Conservation (phyloP, 2,113 vertebrate genomes). For the Sorex fumeus region DNA sequence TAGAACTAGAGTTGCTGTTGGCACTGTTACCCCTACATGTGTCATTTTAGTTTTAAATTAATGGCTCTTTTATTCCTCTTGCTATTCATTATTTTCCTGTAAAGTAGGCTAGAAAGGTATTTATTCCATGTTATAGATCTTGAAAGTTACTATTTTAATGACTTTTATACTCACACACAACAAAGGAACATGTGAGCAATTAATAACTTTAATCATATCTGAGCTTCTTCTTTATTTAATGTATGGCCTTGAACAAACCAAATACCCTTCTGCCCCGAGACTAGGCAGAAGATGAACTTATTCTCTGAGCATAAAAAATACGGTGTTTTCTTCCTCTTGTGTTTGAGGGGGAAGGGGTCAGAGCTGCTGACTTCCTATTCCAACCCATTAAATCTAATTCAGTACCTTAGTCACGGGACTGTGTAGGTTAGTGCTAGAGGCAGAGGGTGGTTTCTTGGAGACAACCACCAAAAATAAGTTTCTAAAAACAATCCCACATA, state of each 20-base stretch:
- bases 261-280: neutral
- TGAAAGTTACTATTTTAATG: neutral
- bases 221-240: neutral
- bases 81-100: neutral
- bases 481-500: neutral
- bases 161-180: neutral
- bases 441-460: neutral
- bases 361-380: neutral
- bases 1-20: neutral
- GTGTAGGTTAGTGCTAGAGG: neutral
- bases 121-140: neutral
- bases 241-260: neutral
- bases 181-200: constrained; percentile 24
- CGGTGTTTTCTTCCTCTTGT: neutral
- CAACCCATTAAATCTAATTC: neutral
- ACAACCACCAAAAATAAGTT: neutral
- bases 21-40: neutral
- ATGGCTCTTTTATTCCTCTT: neutral
- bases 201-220: neutral
- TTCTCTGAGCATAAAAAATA: neutral
- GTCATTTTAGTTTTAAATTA: neutral
- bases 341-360: neutral
- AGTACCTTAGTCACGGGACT: neutral
- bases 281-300: neutral
- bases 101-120: neutral